Base-by-base conservation (phyloP, 1,140 invertebrate species). In the Nasonia vitripennis region DNA sequence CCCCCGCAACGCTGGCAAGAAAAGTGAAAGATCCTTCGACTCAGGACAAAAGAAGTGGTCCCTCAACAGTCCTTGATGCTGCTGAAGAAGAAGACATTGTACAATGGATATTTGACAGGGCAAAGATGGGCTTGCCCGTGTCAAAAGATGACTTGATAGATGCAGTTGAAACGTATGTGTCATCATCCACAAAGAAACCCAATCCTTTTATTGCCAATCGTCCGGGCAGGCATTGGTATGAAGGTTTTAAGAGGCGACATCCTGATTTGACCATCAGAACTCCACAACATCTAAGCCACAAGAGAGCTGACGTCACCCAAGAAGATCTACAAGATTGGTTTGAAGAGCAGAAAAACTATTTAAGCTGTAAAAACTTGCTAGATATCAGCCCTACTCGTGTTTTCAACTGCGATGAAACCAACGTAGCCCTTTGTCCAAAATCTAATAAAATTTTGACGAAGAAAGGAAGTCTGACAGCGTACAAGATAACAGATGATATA, bases 351-450 rank as follows among this genome's bases (percentile, higher is more conserved):
- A 23, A 81, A 23, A 48, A 68, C 12, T 86, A 89, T 78, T 88
- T 90, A 27, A 82, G 84, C 45, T 68, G 85, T 73, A 88, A 90
- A 55, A 74, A 86, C 14, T 85, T 86, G 41, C 73, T 68, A 23
- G 78, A 89, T 51, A 86, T 89, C 23, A 73, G 88, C 83, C 87
- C 87, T 34, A 62, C 55, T 5, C 84, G 88, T 62, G 87, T 91
- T 45, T 91, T 89, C 51, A 93, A 93, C 83, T 89, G 88, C 14
- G 90, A 93, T 84, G 92, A 93, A 87, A 91, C 90, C 17, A 87
- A 85, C 73, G 91, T 93, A 71, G 71, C 86, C 10, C 62, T 92
- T 1, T 90, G 90, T 84, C 90, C 91, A 78, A 89, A 89, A 87
- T 89, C 83, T 37, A 88, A 88, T 20, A 83, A 87, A 67, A 89